A percentile compares a stretch with the other conserved stretches of the same genome.
These are phyloP conservation scores for Nylanderia fulva DNA, from an alignment of 1,140 invertebrate genomes.

Conservation along the genomic window DNA sequence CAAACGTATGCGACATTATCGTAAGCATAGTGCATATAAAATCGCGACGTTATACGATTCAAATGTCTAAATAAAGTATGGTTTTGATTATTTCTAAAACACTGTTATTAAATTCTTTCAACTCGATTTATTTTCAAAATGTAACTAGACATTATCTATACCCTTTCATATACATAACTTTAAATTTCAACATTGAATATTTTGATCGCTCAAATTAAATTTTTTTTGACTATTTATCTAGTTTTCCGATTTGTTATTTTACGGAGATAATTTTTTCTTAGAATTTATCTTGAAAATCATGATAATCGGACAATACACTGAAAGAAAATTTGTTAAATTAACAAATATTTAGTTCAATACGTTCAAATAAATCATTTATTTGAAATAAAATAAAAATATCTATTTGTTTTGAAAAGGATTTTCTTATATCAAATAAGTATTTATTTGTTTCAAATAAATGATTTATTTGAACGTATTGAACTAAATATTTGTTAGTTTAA, in stretches of 20 bases:
- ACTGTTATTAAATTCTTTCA: background rate
- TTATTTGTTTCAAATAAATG: too few relatives aligned
- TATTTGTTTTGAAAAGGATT: too few relatives aligned
- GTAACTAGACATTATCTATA: background rate
- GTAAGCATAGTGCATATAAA: slow-evolving; percentile 20
- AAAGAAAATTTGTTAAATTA: too few relatives aligned
- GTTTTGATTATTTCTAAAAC: background rate
- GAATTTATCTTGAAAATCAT: too few relatives aligned
- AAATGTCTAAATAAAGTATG: background rate
- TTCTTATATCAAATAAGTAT: too few relatives aligned
- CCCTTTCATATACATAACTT: background rate
- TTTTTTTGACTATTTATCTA: background rate
- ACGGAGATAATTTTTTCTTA: too few relatives aligned
- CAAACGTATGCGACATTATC: slow-evolving; percentile 10
- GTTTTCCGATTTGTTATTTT: background rate
- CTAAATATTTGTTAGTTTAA: too few relatives aligned
- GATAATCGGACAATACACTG: too few relatives aligned
- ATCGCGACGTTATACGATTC: slow-evolving; percentile 3
- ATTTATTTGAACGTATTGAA: too few relatives aligned
- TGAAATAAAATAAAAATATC: too few relatives aligned
- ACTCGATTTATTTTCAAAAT: slow-evolving; percentile 3
- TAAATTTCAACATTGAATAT: background rate
- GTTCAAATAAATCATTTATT: too few relatives aligned
- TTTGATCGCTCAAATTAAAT: background rate
- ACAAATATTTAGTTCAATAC: too few relatives aligned